Conservation (phyloP, 1,140 invertebrate species). For the Prorops nasuta region DNA sequence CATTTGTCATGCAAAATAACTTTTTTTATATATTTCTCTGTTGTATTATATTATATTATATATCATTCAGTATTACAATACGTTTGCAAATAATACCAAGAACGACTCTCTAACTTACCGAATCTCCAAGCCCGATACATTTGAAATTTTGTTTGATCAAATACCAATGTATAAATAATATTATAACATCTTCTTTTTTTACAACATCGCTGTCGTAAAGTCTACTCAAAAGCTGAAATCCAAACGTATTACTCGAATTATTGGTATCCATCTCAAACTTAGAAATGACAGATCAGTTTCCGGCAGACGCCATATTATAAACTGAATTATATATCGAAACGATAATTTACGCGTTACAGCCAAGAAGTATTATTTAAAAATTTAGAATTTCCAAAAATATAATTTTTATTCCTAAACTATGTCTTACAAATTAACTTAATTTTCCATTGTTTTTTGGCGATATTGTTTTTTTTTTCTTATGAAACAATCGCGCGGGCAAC, state of each 20-base stretch:
- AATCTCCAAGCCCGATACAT: conserved; percentile 71
- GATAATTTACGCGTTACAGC: not conserved
- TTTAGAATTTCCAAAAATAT: too few species aligned
- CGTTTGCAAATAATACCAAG: conserved; percentile 8
- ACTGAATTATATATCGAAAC: not conserved
- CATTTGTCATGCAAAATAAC: not conserved
- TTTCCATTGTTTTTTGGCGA: too few species aligned
- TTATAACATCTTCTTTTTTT: conserved; percentile 69
- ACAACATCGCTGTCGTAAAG: conserved; percentile 62
- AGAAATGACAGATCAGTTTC: conserved; percentile 16
- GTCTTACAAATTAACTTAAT: too few species aligned
- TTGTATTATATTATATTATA: too few species aligned
- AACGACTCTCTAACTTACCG: conserved; percentile 50
- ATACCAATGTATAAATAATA: conserved; percentile 71
- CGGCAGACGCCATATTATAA: too few species aligned
- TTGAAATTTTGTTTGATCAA: conserved; percentile 69
- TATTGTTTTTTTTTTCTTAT: too few species aligned
- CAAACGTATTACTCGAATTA: conserved; percentile 52
- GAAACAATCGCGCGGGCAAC: too few species aligned
- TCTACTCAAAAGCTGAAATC: conserved; percentile 72
- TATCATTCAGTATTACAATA: too few species aligned
- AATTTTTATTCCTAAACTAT: too few species aligned
- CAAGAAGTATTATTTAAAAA: too few species aligned
- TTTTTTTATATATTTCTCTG: too few species aligned
- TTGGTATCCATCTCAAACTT: conserved; percentile 30